phyloP scores from a whole-genome alignment of 2,888 invertebrate species.

The Capitulum mitella region DNA sequence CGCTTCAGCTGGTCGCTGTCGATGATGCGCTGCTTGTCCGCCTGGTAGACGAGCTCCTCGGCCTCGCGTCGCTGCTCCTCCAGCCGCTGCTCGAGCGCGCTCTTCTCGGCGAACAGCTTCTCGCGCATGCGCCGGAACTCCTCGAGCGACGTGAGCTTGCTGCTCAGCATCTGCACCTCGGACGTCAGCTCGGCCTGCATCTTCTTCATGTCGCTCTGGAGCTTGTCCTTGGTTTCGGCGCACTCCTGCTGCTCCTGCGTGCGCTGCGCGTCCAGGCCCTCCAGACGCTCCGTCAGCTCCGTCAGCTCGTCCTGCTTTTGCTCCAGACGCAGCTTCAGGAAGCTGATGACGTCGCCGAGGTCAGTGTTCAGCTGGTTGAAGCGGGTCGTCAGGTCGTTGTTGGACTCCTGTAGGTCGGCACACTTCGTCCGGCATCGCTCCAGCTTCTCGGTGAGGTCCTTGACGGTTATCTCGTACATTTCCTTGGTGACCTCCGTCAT shows the following conservation, averaged over 20 bases:
- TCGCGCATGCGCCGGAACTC: slow-evolving; percentile 26
- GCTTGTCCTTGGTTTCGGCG: neutral
- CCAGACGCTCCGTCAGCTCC: slow-evolving; percentile 8
- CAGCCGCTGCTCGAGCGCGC: slow-evolving; percentile 1
- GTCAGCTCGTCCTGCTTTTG: neutral
- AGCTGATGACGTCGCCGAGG: slow-evolving; percentile 22
- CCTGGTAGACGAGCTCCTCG: slow-evolving; percentile 4
- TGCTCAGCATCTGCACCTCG: slow-evolving; percentile 18
- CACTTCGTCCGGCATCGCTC: neutral
- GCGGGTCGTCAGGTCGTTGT: neutral
- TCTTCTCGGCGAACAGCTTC: neutral
- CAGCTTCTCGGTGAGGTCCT: slow-evolving; percentile 20
- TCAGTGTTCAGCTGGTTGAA: neutral
- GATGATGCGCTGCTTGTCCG: slow-evolving; percentile 13
- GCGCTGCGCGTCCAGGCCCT: slow-evolving; percentile 7
- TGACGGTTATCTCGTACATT: slow-evolving; percentile 14
- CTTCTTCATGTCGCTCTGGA: slow-evolving; percentile 1
- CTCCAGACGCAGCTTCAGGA: slow-evolving; percentile 14
- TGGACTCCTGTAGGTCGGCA: neutral
- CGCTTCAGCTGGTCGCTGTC: slow-evolving; percentile 17
- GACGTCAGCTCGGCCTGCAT: slow-evolving; percentile 17
- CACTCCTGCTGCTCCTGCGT: neutral
- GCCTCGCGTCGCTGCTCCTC: neutral
- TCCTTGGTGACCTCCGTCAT: slow-evolving; percentile 17
- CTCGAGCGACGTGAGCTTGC: slow-evolving; percentile 8